phyloP scores from a whole-genome alignment of 2,888 invertebrate genomes.

The Chaetoderma sp. region DNA sequence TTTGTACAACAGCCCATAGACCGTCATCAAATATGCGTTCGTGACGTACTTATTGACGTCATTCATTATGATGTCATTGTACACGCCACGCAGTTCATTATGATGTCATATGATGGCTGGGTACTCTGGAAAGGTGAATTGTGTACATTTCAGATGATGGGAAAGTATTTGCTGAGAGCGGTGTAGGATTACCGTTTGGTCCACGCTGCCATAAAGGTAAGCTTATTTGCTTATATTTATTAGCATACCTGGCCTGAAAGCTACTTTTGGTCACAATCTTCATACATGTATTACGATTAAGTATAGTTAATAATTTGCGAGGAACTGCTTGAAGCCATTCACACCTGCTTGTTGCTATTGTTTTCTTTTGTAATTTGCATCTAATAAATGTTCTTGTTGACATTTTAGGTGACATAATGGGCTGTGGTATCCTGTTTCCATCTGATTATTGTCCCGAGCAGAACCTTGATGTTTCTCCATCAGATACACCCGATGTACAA shows the following conservation, averaged over 20 bases:
- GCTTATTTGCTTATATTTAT: not conserved
- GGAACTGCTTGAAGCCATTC: not conserved
- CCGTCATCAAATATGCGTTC: no score
- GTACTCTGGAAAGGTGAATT: no score
- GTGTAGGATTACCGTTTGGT: constrained; percentile 73
- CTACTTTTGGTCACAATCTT: no score
- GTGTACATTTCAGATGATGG: constrained; percentile 71
- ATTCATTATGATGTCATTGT: no score
- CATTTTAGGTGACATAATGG: constrained; percentile 72
- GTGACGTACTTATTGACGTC: no score
- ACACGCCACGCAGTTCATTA: no score
- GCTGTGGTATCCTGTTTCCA: constrained; percentile 73
- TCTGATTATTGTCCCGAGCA: constrained; percentile 64
- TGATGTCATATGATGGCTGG: no score
- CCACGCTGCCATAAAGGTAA: constrained; percentile 72
- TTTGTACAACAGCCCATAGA: no score
- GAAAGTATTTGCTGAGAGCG: constrained; percentile 72
- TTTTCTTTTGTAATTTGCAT: no score
- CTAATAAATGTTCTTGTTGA: no score
- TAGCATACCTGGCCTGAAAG: no score
- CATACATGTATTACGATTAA: not conserved
- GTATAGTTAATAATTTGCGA: not conserved
- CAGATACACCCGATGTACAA: constrained; percentile 49
- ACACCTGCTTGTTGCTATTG: no score
- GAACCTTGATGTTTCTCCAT: constrained; percentile 48